phyloP scores from a whole-genome alignment of 2,113 vertebrate genomes.

The Deroptyus accipitrinus region DNA sequence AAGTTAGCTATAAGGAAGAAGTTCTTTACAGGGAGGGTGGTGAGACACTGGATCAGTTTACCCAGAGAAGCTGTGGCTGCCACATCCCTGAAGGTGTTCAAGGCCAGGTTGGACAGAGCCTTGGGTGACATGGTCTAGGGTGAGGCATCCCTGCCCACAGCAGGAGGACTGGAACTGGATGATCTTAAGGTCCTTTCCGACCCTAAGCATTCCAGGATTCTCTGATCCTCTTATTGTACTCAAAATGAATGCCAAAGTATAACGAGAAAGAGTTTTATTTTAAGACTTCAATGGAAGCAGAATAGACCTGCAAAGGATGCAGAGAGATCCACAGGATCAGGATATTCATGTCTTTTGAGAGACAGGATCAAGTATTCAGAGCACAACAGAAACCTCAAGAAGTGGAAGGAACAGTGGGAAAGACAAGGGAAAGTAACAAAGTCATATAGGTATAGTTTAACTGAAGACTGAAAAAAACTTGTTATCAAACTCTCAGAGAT shows the following conservation, averaged over 20 bases:
- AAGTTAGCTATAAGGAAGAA: neutral
- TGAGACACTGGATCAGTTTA: neutral
- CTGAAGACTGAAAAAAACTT: neutral
- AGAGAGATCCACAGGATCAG: neutral
- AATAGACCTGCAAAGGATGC: neutral
- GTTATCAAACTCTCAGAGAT: neutral
- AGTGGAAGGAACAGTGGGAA: neutral
- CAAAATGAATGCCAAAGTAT: neutral
- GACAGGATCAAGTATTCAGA: neutral
- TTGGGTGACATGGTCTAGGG: neutral
- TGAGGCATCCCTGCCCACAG: neutral
- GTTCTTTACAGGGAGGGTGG: neutral
- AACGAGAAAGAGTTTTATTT: conserved; percentile 17
- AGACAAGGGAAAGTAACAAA: neutral
- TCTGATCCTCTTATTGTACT: neutral
- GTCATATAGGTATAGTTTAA: neutral
- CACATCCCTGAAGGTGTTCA: neutral
- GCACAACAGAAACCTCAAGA: neutral
- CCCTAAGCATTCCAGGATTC: neutral
- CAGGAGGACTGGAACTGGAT: neutral
- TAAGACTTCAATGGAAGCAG: neutral
- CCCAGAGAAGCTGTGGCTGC: neutral
- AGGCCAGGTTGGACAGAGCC: neutral
- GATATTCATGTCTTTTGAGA: neutral
- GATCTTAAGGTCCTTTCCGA: neutral